phyloP scores from a whole-genome alignment of 1,140 invertebrate species.

The Bombyx mandarina region DNA sequence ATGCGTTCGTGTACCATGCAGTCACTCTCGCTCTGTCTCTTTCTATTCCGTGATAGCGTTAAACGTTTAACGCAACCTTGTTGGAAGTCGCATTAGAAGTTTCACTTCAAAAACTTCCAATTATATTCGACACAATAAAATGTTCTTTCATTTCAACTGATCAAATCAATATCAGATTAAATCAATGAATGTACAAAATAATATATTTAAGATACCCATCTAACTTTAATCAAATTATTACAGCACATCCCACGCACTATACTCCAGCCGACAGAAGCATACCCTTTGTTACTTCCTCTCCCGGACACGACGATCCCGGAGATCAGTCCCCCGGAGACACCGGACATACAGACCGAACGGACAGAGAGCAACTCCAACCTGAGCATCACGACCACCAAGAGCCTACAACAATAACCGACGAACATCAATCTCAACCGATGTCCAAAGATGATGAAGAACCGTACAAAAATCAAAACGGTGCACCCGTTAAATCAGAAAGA shows the following conservation, averaged over 20 bases:
- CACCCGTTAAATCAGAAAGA: not conserved
- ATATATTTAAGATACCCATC: too few species aligned
- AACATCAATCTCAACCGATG: conserved; percentile 7
- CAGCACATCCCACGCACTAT: conserved; percentile 58
- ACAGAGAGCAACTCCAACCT: conserved; percentile 11
- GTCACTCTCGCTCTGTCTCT: too few species aligned
- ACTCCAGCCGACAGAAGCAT: conserved; percentile 40
- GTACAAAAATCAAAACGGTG: conserved; percentile 4
- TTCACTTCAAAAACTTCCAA: too few species aligned
- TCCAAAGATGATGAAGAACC: conserved; percentile 6
- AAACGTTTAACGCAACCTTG: too few species aligned
- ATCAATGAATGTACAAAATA: too few species aligned
- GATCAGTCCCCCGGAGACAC: conserved; percentile 49
- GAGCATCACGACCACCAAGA: conserved; percentile 6
- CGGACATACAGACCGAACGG: conserved; percentile 14
- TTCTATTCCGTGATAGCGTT: too few species aligned
- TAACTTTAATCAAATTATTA: conserved; percentile 26
- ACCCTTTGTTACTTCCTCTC: conserved; percentile 32
- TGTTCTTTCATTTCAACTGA: too few species aligned
- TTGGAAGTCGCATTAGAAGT: too few species aligned
- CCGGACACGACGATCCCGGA: conserved; percentile 57
- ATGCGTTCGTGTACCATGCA: too few species aligned
- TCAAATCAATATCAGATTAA: too few species aligned
- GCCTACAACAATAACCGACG: conserved; percentile 10
- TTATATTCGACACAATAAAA: too few species aligned